A percentile compares a stretch with the other conserved stretches of the same genome.
phyloP scores from a whole-genome alignment of 2,113 vertebrate species.

The Oryzias woworae region DNA sequence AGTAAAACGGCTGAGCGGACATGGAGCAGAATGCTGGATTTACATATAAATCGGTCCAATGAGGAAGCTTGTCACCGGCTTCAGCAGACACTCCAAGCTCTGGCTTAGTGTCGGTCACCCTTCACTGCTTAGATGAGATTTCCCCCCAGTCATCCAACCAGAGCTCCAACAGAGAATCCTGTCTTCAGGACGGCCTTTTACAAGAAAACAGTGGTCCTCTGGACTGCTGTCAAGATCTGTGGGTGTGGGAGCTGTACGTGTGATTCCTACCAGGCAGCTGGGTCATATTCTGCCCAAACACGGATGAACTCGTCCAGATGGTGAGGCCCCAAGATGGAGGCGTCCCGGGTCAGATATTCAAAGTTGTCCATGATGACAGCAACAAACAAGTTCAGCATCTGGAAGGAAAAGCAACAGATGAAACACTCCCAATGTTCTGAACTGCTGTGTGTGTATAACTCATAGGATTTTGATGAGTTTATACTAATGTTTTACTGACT shows the following conservation, averaged over 20 bases:
- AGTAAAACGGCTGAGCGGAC: slow-evolving; percentile 17
- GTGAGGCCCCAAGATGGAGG: slow-evolving; percentile 97
- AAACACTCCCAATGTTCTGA: not conserved
- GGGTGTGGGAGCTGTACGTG: not conserved
- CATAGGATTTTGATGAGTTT: too few species aligned
- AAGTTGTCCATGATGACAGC: slow-evolving; percentile 99
- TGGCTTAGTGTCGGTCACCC: slow-evolving; percentile 46
- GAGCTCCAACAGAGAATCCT: slow-evolving; percentile 15
- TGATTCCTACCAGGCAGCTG: slow-evolving; percentile 90
- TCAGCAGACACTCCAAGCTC: slow-evolving; percentile 16
- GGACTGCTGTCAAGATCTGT: not conserved
- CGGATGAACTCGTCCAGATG: slow-evolving; percentile 98
- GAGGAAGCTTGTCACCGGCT: slow-evolving; percentile 26
- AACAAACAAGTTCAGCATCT: slow-evolving; percentile 99
- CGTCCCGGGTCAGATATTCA: slow-evolving; percentile 95
- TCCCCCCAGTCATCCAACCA: slow-evolving; percentile 21
- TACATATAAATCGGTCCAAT: slow-evolving; percentile 38
- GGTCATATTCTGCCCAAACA: slow-evolving; percentile 98
- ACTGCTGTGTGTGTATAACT: too few species aligned
- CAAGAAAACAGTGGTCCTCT: not conserved
- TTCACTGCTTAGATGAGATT: slow-evolving; percentile 20
- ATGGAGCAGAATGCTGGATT: slow-evolving; percentile 58
- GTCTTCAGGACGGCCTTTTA: not conserved
- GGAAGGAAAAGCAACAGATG: slow-evolving; percentile 1
- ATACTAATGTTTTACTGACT: too few species aligned